Conservation (phyloP, 1,140 invertebrate species). For the Pemphigus obesinymphae region DNA sequence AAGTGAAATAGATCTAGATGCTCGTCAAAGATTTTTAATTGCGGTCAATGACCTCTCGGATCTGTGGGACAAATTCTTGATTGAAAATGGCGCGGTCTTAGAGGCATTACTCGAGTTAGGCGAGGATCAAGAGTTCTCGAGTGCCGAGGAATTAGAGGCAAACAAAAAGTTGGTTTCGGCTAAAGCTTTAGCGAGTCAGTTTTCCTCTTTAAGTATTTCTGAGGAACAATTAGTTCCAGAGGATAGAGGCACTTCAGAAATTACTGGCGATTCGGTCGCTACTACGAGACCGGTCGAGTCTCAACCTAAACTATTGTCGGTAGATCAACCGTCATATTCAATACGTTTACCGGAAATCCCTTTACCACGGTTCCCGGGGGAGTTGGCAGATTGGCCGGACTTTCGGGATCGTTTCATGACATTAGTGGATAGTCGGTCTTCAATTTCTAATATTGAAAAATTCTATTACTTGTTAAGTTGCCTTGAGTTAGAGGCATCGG, state of each 20-base stretch:
- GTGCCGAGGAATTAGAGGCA: neutral
- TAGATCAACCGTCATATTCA: neutral
- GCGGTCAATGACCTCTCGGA: neutral
- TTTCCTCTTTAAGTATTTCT: neutral
- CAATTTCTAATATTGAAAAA: neutral
- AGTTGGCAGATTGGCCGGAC: neutral
- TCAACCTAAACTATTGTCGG: too few relatives aligned
- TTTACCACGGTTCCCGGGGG: neutral
- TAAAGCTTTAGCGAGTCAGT: neutral
- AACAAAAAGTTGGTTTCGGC: neutral
- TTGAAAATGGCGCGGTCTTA: neutral
- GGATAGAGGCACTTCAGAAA: fast-evolving
- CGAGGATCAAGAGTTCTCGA: neutral
- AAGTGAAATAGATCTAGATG: neutral
- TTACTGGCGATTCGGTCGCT: fast-evolving
- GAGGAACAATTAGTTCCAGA: neutral
- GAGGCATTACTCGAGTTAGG: neutral
- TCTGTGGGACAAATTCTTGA: neutral
- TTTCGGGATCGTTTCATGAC: neutral
- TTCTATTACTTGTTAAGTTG: neutral
- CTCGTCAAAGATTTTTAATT: neutral
- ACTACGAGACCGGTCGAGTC: neutral
- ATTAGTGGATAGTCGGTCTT: neutral
- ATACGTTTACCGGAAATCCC: neutral
- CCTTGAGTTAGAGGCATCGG: neutral